A percentile compares a stretch with the other conserved stretches of the same genome.
These are phyloP conservation scores for Gallinago solitaria DNA, from an alignment of 2,797 vertebrate species.

Conservation along the genomic window DNA sequence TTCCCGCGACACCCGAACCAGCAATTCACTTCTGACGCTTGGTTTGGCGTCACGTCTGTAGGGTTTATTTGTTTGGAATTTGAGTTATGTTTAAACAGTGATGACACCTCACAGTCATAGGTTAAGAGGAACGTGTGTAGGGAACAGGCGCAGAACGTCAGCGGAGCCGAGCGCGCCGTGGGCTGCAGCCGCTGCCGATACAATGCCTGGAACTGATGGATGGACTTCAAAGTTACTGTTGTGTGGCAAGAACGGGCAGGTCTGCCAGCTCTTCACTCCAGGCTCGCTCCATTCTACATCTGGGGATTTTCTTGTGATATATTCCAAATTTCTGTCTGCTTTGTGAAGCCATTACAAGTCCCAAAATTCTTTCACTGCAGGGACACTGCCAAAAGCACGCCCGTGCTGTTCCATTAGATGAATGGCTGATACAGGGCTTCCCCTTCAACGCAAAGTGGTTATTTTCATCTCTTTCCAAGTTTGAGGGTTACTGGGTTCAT, in stretches of 20 bases:
- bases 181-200: rapidly evolving
- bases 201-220: not conserved
- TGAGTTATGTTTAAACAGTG: not conserved
- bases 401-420: not conserved
- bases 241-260: not conserved
- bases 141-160: not conserved
- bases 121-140: not conserved
- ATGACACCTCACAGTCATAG: not conserved
- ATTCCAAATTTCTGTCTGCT: constrained; percentile 41
- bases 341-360: constrained; percentile 2
- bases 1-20: not conserved
- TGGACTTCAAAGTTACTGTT: not conserved
- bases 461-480: constrained; percentile 27
- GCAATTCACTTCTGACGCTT: not conserved
- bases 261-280: not conserved
- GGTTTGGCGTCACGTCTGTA: not conserved
- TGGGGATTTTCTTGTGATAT: not conserved
- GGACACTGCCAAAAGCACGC: not conserved
- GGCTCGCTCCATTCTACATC: not conserved
- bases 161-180: rapidly evolving
- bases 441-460: not conserved
- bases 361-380: not conserved
- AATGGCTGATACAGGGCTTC: constrained; percentile 7
- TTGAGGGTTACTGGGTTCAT: not conserved
- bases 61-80: not conserved